Evolutionary conservation across 2,888 invertebrate genomes (phyloP), one percentile per base, ranked within the genome.

Genomic region (Trichacis sp.): DNA sequence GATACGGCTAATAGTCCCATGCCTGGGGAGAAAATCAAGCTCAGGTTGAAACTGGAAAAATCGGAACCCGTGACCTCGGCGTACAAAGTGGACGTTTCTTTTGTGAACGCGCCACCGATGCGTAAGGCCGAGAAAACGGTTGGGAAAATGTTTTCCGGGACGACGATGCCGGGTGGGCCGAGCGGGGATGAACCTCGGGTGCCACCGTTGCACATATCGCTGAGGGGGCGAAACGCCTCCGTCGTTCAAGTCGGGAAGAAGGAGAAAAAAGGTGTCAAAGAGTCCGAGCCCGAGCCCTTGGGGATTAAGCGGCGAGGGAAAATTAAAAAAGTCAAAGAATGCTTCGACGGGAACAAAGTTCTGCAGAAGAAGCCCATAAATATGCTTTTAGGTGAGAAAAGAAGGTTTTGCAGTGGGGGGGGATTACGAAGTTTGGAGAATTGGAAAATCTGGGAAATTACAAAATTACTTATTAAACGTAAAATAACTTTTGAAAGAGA

Each of bases 121-220:
- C 75, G 82, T 8, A 83, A 83, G 72, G 80, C 79, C 17, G 88
- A 88, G 69, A 88, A 86, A 65, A 75, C 84, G n/a, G 85, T 86
- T 66, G 77, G 70, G 54, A 81, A 81, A 56, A 86, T 85, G 29
- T 87, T 87, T 46, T 84, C 86, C 63, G 81, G 86, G 4, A 84
- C 85, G 0, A 66, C 77, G 18, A 70, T 76, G 50, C 73, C 74
- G 72, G 68, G 77, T 65, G 69, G 74, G 1, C 67, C 71, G 73
- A 64, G 69, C 11, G 68, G 71, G 11, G 93, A 93, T 65, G 94
- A 94, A 75, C 90, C 92, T 5, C 87, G 94, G 55, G 96, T 96
- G 46, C 95, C 96, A 6, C 96, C 95, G 1, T 86, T 95, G 64
- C 95, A 95, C 82, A 95, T 96, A 75, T 94, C 94, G 58, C 85